A percentile compares a stretch with the other conserved stretches of the same genome.
Conservation (phyloP, 1,140 invertebrate species). For the Gryon sp. region DNA sequence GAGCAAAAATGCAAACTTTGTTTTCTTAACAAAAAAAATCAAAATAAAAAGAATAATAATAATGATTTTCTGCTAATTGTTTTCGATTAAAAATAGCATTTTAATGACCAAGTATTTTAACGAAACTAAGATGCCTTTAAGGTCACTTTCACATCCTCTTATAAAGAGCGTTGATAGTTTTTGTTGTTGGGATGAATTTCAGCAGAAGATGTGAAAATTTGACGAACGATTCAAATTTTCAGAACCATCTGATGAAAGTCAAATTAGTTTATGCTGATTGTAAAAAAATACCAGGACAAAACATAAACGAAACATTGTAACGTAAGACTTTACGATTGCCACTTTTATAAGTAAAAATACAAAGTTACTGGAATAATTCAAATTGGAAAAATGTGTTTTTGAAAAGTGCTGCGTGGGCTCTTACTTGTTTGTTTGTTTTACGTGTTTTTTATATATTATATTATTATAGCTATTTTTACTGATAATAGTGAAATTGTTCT, state of each 20-base stretch:
- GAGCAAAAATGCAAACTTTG: too few relatives aligned
- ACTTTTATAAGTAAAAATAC: slow-evolving; percentile 26
- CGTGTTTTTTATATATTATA: slow-evolving; percentile 18
- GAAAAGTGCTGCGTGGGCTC: neutral
- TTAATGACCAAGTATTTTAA: neutral
- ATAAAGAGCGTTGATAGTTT: neutral
- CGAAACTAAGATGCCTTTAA: too few relatives aligned
- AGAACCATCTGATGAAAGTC: slow-evolving; percentile 1
- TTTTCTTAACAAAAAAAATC: too few relatives aligned
- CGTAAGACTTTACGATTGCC: slow-evolving; percentile 24
- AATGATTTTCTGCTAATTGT: neutral
- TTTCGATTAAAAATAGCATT: slow-evolving; percentile 1
- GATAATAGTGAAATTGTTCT: slow-evolving; percentile 32
- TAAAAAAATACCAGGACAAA: slow-evolving; percentile 2
- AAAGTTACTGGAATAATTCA: neutral
- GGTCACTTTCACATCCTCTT: slow-evolving; percentile 7
- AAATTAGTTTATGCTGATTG: neutral
- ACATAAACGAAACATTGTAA: slow-evolving; percentile 6
- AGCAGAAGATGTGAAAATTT: neutral
- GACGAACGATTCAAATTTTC: neutral
- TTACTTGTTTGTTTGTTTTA: slow-evolving; percentile 37
- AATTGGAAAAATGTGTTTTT: slow-evolving; percentile 9
- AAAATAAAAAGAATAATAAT: too few relatives aligned
- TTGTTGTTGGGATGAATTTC: slow-evolving; percentile 2
- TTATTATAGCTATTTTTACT: slow-evolving; percentile 16